Base-by-base conservation (phyloP, 2,888 invertebrate genomes). In the Coelopa pilipes region DNA sequence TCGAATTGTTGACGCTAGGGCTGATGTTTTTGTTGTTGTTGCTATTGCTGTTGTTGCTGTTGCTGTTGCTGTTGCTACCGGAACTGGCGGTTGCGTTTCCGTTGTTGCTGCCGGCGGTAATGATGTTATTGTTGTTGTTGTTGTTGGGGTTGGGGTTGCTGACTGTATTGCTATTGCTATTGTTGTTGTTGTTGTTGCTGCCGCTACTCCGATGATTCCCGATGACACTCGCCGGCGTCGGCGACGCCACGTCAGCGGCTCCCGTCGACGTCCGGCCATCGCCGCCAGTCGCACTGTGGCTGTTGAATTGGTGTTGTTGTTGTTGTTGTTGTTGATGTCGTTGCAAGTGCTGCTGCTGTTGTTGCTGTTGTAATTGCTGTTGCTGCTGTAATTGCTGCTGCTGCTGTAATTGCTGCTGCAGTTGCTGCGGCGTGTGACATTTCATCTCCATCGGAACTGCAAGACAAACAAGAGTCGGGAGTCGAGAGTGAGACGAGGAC, bases 381-480 rank as follows among this genome's bases (percentile, higher is more conserved):
- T 76, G 74, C 74, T 68, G 78, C 73, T 75, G 73, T 73, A 75
- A 77, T 74, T 80, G 80, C 65, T 81, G 80, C 57, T 78, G 80
- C 21, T 80, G 79, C 73, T 78, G 75, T 78, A 79, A 82, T 60
- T 80, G 81, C 45, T 81, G 80, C 46, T 81, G 83, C 15, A 79
- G 81, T 59, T 82, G 82, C 59, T 80, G 83, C 80, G 83, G 79
- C 79, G 83, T 83, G 76, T 85, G 86, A 82, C 85, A 86, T 82
- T 87, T 87, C 79, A 86, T 85, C 81, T 85, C 85, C 85, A 87
- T 81, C 80, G 87, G 86, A 85, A 86, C 87, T 87, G 82, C 49
- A 74, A 70, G 55, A 49, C 59, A 60, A 73, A 34, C 60, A 75
- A 59, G 19, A 59, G 24, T 21, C 12, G 19, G 19, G 34, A 34